Evolutionary conservation across 2,113 vertebrate genomes (phyloP).

Genomic region (Crotalus viridis): DNA sequence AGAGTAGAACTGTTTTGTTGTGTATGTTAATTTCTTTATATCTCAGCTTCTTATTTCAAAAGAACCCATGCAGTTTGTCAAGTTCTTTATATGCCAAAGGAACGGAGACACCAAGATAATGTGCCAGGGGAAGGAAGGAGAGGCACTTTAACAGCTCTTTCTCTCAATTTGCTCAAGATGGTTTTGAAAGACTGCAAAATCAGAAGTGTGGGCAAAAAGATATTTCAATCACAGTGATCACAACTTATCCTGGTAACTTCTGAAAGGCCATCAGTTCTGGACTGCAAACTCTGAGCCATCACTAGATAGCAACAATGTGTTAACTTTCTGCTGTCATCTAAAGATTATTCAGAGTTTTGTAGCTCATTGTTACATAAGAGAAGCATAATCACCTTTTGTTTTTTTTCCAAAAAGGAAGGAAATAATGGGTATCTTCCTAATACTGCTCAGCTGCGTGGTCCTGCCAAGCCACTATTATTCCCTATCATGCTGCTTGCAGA

Average conservation of each 20-base stretch:
- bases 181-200: background rate
- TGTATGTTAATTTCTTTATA: constrained; percentile 49
- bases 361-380: background rate
- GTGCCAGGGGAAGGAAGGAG: rapidly evolving
- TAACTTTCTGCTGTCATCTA: background rate
- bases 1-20: constrained; percentile 48
- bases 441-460: background rate
- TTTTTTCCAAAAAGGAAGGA: background rate
- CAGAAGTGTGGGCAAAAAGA: background rate
- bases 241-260: background rate
- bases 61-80: background rate
- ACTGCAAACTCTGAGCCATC: background rate
- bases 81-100: constrained; percentile 9
- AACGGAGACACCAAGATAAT: background rate
- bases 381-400: background rate
- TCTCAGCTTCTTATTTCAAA: constrained; percentile 41
- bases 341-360: background rate
- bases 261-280: background rate
- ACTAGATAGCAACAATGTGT: background rate
- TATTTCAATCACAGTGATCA: background rate
- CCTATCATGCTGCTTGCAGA: background rate
- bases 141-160: rapidly evolving
- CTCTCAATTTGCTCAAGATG: rapidly evolving
- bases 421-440: background rate
- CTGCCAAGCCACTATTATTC: background rate